Conservation (phyloP, 1,140 invertebrate species). For the Drosophila ohnishii region DNA sequence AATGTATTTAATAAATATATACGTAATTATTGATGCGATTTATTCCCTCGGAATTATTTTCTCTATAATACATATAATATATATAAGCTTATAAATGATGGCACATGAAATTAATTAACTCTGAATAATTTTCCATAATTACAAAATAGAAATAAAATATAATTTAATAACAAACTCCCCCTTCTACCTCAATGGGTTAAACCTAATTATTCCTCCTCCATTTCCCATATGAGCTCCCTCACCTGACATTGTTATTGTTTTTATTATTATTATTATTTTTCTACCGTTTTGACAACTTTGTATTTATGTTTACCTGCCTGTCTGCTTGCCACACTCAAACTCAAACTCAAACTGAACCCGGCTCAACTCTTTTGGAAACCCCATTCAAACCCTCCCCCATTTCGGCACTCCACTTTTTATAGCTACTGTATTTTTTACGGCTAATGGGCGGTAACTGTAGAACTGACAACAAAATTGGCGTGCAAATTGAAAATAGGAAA, state of each 20-base stretch:
- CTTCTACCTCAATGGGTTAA: conserved; percentile 4
- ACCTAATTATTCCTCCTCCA: neutral
- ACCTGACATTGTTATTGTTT: conserved; percentile 16
- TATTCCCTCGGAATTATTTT: neutral
- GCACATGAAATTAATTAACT: neutral
- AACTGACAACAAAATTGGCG: conserved; percentile 68
- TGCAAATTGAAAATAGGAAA: conserved; percentile 63
- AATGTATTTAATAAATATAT: too few species aligned
- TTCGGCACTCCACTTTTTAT: conserved; percentile 52
- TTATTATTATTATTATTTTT: conserved; percentile 26
- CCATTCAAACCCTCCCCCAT: conserved; percentile 5
- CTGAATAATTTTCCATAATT: neutral
- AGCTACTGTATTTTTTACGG: conserved; percentile 73
- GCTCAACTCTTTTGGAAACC: conserved; percentile 14
- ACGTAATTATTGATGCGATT: neutral
- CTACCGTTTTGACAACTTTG: conserved; percentile 37
- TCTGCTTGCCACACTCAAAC: conserved; percentile 12
- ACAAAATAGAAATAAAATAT: neutral
- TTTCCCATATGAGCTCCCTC: conserved; percentile 3
- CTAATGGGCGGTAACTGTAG: conserved; percentile 67
- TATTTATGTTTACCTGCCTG: conserved; percentile 30
- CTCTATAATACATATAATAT: neutral
- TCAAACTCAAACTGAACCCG: conserved; percentile 4
- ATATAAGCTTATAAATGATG: neutral
- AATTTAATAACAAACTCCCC: neutral